phyloP scores from a whole-genome alignment of 2,113 vertebrate genomes.

The Oreochromis niloticus region DNA sequence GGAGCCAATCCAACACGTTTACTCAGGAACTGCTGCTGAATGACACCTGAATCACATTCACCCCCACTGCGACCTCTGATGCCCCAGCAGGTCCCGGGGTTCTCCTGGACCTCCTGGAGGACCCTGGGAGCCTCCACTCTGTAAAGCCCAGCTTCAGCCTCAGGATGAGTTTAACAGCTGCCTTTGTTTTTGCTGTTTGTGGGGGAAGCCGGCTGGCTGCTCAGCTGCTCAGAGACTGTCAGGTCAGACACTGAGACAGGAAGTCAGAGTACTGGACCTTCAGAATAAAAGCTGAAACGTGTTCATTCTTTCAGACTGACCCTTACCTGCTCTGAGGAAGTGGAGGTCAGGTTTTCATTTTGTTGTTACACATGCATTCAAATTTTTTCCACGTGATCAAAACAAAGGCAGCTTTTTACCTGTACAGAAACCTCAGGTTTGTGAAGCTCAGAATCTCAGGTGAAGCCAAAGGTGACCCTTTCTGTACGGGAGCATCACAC shows the following conservation, averaged over 20 bases:
- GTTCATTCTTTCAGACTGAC: not conserved
- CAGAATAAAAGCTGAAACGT: slow-evolving; percentile 6
- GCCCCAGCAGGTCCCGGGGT: not conserved
- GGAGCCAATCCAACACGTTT: not conserved
- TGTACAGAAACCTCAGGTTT: not conserved
- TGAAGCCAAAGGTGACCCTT: not conserved
- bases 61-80: not conserved
- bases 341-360: not conserved
- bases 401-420: not conserved
- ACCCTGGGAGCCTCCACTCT: slow-evolving; percentile 7
- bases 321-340: not conserved
- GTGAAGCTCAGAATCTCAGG: not conserved
- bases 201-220: not conserved
- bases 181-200: not conserved
- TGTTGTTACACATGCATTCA: not conserved
- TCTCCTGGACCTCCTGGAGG: not conserved
- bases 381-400: not conserved
- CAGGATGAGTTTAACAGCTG: slow-evolving; percentile 34
- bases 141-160: not conserved
- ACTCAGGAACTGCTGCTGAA: not conserved
- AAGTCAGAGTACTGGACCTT: not conserved
- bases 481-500: not conserved
- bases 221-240: not conserved
- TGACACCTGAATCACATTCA: not conserved
- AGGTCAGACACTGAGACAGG: not conserved